Evolutionary conservation across 53 echinoderm and acorn worm species (phyloP).

Genomic region (Pentamera pediparva): DNA sequence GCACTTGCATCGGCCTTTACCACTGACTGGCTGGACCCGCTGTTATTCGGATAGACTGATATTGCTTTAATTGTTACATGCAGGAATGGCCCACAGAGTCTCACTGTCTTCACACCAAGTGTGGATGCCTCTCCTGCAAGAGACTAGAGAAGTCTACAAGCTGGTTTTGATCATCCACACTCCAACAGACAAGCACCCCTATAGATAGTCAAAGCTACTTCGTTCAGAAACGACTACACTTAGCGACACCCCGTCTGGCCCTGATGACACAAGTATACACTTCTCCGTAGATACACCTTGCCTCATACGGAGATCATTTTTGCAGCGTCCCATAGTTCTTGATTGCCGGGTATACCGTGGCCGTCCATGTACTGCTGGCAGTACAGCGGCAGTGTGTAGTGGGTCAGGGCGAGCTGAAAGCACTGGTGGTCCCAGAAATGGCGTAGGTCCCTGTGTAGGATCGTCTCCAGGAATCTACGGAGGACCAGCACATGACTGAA

Average conservation of each 20-base stretch:
- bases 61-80: too few relatives aligned
- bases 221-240: too few relatives aligned
- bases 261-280: neutral
- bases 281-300: neutral
- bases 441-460: slow-evolving; percentile 63
- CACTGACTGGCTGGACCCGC: too few relatives aligned
- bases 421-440: slow-evolving; percentile 85
- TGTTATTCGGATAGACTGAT: too few relatives aligned
- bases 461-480: slow-evolving; percentile 75
- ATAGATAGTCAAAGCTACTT: too few relatives aligned
- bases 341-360: slow-evolving; percentile 60
- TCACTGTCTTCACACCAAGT: too few relatives aligned
- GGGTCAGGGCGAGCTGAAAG: slow-evolving; percentile 70
- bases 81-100: too few relatives aligned
- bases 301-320: slow-evolving; percentile 10
- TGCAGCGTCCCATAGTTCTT: slow-evolving; percentile 7
- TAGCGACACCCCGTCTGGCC: neutral
- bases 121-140: too few relatives aligned
- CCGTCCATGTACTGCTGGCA: slow-evolving; percentile 68
- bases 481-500: slow-evolving; percentile 76
- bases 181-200: too few relatives aligned
- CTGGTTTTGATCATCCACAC: too few relatives aligned
- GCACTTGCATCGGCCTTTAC: too few relatives aligned
- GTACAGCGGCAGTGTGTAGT: slow-evolving; percentile 49
- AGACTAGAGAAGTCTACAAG: too few relatives aligned